Conservation (phyloP, 1,140 invertebrate genomes). For the Hyles euphorbiae region DNA sequence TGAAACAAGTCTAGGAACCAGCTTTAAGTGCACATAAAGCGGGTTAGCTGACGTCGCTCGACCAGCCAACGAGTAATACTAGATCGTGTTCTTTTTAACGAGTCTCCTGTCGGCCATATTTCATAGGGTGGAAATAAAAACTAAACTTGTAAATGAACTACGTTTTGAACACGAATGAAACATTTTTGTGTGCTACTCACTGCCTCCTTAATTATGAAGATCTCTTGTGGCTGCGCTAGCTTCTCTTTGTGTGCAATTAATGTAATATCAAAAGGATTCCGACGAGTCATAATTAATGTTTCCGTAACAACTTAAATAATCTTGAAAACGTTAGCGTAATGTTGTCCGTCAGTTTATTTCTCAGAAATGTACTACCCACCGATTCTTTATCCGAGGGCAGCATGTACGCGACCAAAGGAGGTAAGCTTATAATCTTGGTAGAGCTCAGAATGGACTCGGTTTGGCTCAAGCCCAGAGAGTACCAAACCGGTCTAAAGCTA, state of each 20-base stretch:
- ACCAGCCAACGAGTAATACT: conserved; percentile 49
- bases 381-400: conserved; percentile 6
- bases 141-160: conserved; percentile 28
- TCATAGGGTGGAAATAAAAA: conserved; percentile 49
- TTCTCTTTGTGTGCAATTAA: too few relatives aligned
- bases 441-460: conserved; percentile 48
- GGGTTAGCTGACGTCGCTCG: conserved; percentile 47
- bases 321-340: too few relatives aligned
- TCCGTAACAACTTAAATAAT: too few relatives aligned
- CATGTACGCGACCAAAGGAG: conserved; percentile 28
- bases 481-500: conserved; percentile 37
- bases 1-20: conserved; percentile 55
- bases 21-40: conserved; percentile 62
- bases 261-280: too few relatives aligned
- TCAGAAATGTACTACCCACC: too few relatives aligned
- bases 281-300: too few relatives aligned
- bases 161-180: conserved; percentile 15
- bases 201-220: conserved; percentile 1
- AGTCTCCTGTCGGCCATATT: conserved; percentile 44
- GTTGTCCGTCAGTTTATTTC: too few relatives aligned
- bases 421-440: conserved; percentile 57
- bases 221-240: background rate
- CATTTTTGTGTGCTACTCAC: background rate
- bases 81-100: conserved; percentile 61
- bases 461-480: conserved; percentile 52